Evolutionary conservation across 2,888 invertebrate genomes (phyloP).

Genomic region (Brassicogethes aeneus): DNA sequence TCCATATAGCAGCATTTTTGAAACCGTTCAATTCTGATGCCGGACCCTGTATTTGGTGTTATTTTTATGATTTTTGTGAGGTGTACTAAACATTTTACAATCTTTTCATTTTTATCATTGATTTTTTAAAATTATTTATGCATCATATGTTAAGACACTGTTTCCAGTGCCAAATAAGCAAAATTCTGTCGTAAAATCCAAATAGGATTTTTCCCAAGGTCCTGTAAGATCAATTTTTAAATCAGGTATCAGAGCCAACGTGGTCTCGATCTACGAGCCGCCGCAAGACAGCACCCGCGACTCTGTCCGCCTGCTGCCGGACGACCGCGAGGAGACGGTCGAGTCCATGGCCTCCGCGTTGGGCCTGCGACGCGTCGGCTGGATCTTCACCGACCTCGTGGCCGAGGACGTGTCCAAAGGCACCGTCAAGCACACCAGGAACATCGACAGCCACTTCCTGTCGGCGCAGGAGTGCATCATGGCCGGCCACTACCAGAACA

Average conservation of each 20-base stretch:
- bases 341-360: slow-evolving; percentile 68
- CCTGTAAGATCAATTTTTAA: no score
- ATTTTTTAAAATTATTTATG: no score
- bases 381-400: slow-evolving; percentile 97
- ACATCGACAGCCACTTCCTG: slow-evolving; percentile 71
- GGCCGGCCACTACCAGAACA: slow-evolving; percentile 90
- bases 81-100: no score
- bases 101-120: no score
- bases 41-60: no score
- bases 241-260: slow-evolving; percentile 77
- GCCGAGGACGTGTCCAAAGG: slow-evolving; percentile 77
- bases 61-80: no score
- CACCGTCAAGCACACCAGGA: slow-evolving; percentile 66
- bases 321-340: slow-evolving; percentile 62
- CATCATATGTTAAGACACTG: no score
- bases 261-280: slow-evolving; percentile 95
- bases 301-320: slow-evolving; percentile 57
- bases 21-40: no score
- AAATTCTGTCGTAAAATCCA: no score
- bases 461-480: slow-evolving; percentile 97
- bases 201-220: no score
- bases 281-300: slow-evolving; percentile 81
- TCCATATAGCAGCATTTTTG: no score
- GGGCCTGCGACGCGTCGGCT: slow-evolving; percentile 78
- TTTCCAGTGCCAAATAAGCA: no score